Evolutionary conservation across 35 echinoderm and acorn worm species (phyloP), one percentile per base, ranked within the genome.

Genomic region (Acanthaster planci): DNA sequence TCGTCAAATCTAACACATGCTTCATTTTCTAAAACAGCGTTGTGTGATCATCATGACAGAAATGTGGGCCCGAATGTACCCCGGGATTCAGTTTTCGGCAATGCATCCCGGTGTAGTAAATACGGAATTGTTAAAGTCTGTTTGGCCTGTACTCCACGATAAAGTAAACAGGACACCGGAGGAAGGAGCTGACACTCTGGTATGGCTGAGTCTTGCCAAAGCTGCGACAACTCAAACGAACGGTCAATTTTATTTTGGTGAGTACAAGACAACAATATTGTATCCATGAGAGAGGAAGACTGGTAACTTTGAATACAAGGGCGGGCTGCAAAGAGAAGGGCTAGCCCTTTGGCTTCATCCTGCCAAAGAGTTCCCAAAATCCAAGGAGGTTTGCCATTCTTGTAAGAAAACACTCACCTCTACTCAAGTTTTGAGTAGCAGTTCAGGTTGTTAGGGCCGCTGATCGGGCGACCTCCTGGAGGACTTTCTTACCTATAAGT

Each of bases 101-200:
- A 97, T 97, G 94, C 94, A 93, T 64, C 90, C 94, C 4, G 94
- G 94, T 29, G 90, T 91, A 84, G 87, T 86, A 15, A 90, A 90
- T 50, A 97, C 94, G 14, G 83, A 90, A 30, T 83, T 81, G 18
- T 60, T 97, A n/a, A 40, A 52, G 21, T 87, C 47, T 18, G 83
- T 84, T 21, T 89, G 93, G 87, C 94, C 94, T 2, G 78, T 51
- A 1, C 86, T 90, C 78, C 83, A 93, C 40, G 80, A 37, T 2
- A 40, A 57, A 27, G 58, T 86, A 8, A 90, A 93, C 68, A 79
- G 94, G 51, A 58, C 86, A 51, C 75, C 91, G 37, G 94, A 93
- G 40, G 80, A 92, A 7, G 94, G 94, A 9, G 94, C 94, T 21
- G 94, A 97, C 51, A 97, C 94, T 5, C 42, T 97, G 37, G 40